Evolutionary conservation across 2,888 invertebrate genomes (phyloP), one percentile per base, ranked within the genome.

Genomic region (Phorcus lineatus): DNA sequence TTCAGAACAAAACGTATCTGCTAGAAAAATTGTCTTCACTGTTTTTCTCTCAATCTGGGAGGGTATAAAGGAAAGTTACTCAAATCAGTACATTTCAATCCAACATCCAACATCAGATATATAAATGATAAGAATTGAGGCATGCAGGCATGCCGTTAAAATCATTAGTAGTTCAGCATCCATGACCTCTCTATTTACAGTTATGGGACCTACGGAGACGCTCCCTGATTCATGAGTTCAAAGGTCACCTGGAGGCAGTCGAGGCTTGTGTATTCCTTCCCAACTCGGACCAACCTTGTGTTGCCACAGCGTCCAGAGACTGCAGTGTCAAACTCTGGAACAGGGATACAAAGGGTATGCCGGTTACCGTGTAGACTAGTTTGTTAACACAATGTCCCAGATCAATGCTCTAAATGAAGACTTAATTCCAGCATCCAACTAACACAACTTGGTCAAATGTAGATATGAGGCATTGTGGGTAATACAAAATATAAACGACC

Each of bases 321-420:
- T 91, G 91, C 76, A 90, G 89, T 55, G 91, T 93, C 11, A 88
- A 90, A 80, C 81, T 94, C 2, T 94, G 94, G 94, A 91, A 93
- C 82, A 85, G 89, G 75, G 89, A 92, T 24, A 91, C 92, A 16
- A 91, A 88, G 87, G 91, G 94, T 93, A 83, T 13, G n/a, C 6
- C 6, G 13, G 7, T 7, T 36, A 6, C 36, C 36, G 4, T 7
- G 4, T 36, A 3, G 4, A 36, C 36, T n/a, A n/a, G n/a, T n/a
- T n/a, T n/a, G n/a, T n/a, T n/a, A n/a, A n/a, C n/a, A n/a, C n/a
- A n/a, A n/a, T n/a, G n/a, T n/a, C n/a, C n/a, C 36, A 36, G 7
- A 36, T 4, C 7, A 7, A 36, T 2, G 4, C 7, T 36, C 4
- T 36, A 4, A 4, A 4, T 36, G 36, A 36, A 36, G 7, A 7